A percentile compares a stretch with the other conserved stretches of the same genome.
Evolutionary conservation across 2,113 vertebrate species (phyloP).

Genomic region (Aspidoscelis tigris): DNA sequence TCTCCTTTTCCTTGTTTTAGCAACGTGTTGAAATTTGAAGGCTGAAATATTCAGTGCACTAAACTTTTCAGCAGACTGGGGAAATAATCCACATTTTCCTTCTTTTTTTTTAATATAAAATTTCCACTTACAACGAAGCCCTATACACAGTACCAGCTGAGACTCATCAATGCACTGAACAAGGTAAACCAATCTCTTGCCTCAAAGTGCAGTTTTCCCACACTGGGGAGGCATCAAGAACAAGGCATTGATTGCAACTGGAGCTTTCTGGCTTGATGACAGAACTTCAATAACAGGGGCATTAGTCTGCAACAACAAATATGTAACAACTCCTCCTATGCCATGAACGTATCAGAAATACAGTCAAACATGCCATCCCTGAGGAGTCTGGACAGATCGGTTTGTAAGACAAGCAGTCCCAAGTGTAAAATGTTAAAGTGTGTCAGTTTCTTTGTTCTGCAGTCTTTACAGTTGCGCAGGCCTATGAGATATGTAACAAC

Average conservation of each 20-base stretch:
- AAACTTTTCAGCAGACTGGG: not conserved
- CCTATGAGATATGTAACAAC: too few relatives aligned
- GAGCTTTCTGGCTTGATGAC: constrained; percentile 54
- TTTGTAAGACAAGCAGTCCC: not conserved
- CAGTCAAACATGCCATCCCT: not conserved
- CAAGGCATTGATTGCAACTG: constrained; percentile 34
- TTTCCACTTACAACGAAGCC: constrained; percentile 55
- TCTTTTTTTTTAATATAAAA: not conserved
- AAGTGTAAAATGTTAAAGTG: not conserved
- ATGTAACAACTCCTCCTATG: not conserved
- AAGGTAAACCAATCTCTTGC: constrained; percentile 30
- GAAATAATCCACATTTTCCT: too few relatives aligned
- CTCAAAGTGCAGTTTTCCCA: not conserved
- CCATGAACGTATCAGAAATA: not conserved
- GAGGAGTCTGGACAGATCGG: constrained; percentile 3
- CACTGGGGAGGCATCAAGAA: not conserved
- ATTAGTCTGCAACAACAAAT: constrained; percentile 40
- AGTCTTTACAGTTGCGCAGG: not conserved
- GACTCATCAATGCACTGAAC: constrained; percentile 33
- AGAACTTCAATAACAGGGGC: constrained; percentile 36
- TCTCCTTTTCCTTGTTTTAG: constrained; percentile 1
- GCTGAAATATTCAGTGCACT: constrained; percentile 27
- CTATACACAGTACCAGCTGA: constrained; percentile 52
- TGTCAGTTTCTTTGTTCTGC: not conserved
- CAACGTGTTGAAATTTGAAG: constrained; percentile 2